Evolutionary conservation across 2,797 vertebrate species (phyloP).

Genomic region (Crypturellus tataupa): DNA sequence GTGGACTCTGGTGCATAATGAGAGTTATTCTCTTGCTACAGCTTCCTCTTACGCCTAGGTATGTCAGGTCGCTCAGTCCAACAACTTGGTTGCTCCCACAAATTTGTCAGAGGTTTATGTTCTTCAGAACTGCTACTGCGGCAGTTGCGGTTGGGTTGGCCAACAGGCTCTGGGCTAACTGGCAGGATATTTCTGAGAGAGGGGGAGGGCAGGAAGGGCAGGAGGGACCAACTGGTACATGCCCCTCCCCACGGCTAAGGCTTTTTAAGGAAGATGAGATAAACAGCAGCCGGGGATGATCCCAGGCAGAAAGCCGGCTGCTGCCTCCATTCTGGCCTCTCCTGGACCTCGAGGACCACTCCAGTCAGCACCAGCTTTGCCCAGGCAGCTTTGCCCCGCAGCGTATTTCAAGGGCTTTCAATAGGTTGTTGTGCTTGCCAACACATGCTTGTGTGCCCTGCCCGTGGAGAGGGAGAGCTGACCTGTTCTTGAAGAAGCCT

Average conservation of each 20-base stretch:
- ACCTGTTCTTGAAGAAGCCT: neutral
- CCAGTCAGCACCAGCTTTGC: neutral
- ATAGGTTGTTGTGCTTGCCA: neutral
- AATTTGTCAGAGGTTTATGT: neutral
- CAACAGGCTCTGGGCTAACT: neutral
- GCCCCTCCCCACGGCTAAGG: neutral
- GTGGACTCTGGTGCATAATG: neutral
- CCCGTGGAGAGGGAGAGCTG: neutral
- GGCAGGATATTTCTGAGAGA: neutral
- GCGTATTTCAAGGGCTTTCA: fast-evolving
- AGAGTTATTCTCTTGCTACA: neutral
- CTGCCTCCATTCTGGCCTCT: neutral
- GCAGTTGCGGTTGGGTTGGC: neutral
- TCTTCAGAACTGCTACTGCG: neutral
- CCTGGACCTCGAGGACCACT: neutral
- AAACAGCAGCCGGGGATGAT: neutral
- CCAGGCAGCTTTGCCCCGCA: neutral
- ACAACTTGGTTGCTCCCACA: neutral
- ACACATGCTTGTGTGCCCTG: neutral
- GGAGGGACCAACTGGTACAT: neutral
- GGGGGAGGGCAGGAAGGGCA: neutral
- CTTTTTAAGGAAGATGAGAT: neutral
- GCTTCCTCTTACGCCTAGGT: neutral
- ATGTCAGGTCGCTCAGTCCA: fast-evolving
- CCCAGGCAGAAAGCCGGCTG: neutral